A percentile compares a stretch with the other conserved stretches of the same genome.
phyloP scores from a whole-genome alignment of 2,888 invertebrate genomes.

The Trypoxylon attenuatum region DNA sequence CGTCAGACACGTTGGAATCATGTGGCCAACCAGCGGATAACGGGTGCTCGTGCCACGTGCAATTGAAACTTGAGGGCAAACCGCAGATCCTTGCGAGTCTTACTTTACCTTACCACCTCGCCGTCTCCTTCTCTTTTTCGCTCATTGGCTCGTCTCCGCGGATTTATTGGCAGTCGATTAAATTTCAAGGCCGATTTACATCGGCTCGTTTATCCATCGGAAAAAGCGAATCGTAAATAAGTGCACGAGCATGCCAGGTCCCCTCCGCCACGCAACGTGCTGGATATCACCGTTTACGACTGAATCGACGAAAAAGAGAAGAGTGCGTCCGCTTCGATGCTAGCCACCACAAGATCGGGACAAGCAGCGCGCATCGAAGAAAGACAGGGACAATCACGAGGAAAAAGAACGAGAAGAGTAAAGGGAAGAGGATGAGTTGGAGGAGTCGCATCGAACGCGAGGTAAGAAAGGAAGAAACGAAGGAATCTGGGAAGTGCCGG shows the following conservation, averaged over 20 bases:
- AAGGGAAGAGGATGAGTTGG: background rate
- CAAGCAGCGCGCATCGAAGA: no score
- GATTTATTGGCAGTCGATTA: slow-evolving; percentile 41
- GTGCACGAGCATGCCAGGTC: slow-evolving; percentile 14
- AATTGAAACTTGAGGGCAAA: background rate
- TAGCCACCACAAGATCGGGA: no score
- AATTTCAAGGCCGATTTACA: slow-evolving; percentile 37
- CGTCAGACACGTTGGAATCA: slow-evolving; percentile 1
- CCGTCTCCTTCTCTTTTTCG: slow-evolving; percentile 4
- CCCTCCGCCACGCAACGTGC: slow-evolving; percentile 9
- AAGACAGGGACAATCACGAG: slow-evolving; percentile 3
- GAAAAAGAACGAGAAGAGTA: slow-evolving; percentile 2
- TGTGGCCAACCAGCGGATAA: background rate
- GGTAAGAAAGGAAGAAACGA: slow-evolving; percentile 15
- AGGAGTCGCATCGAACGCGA: background rate
- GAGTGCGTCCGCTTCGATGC: no score
- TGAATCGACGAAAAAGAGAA: slow-evolving; percentile 19
- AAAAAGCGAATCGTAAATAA: slow-evolving; percentile 39
- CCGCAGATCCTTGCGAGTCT: background rate
- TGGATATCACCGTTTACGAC: slow-evolving; percentile 40
- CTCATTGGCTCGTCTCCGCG: no score
- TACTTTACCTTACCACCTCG: background rate
- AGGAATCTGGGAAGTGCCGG: slow-evolving; percentile 40
- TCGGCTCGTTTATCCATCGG: slow-evolving; percentile 40
- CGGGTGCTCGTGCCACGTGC: background rate